Evolutionary conservation across 2,113 vertebrate genomes (phyloP), one percentile per base, ranked within the genome.

Genomic region (Chaenogobius annularis): DNA sequence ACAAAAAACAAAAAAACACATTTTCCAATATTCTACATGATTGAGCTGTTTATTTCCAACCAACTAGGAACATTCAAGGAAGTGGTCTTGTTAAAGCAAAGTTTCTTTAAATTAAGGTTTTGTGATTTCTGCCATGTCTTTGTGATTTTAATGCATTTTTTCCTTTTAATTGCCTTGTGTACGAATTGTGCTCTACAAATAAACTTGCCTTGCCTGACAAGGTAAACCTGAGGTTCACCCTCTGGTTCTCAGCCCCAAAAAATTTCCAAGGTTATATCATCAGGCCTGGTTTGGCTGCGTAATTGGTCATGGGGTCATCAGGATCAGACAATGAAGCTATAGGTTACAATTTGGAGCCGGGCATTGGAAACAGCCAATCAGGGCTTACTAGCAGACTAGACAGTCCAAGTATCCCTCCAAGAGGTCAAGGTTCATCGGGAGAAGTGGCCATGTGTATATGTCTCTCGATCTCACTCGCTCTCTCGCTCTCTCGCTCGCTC

Each of bases 191-290:
- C n/a, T n/a, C n/a, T n/a, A n/a, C n/a, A n/a, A n/a, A n/a, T n/a
- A n/a, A n/a, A n/a, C n/a, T n/a, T n/a, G n/a, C n/a, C n/a, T n/a
- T n/a, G n/a, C n/a, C n/a, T 90, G 91, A 92, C 91, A 88, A 90
- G 91, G 92, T 85, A 82, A 90, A 91, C 89, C 90, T 74, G 82
- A 85, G 78, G 81, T 85, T 77, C 74, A 88, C 81, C 88, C 78
- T 78, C 76, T 84, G 83, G 87, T 81, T 66, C 55, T 59, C 79
- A 90, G 83, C 81, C 90, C 78, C 79, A 70, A 85, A 91, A 87
- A 75, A 85, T 78, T 66, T 83, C 83, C 86, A 87, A 90, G 93
- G 93, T 93, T 93, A 92, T 90, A 92, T 91, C 92, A 93, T 93
- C 91, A 90, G 90, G 87, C 88, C 82, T 23, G 74, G 90, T 89